Conservation (phyloP, 2,113 vertebrate genomes). For the Channa argus region DNA sequence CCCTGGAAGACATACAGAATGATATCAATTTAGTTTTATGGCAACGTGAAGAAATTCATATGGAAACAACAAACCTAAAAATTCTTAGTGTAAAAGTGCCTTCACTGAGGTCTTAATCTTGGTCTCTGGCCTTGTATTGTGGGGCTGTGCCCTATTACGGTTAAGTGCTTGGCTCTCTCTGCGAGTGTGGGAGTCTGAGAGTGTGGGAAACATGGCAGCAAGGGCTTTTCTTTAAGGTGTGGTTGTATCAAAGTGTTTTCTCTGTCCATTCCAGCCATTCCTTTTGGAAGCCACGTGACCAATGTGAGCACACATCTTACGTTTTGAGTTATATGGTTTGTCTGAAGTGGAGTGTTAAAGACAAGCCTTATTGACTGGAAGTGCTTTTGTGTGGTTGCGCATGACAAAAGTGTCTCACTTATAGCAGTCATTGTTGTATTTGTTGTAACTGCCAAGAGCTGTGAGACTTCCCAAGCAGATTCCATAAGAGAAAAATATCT, state of each 20-base stretch:
- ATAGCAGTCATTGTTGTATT: conserved; percentile 96
- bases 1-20: conserved; percentile 60
- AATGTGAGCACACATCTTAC: conserved; percentile 27
- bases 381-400: not conserved
- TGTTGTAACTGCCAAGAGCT: conserved; percentile 95
- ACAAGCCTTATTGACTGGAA: not conserved
- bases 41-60: not conserved
- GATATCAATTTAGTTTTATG: not conserved
- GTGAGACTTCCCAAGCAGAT: conserved; percentile 94
- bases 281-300: conserved; percentile 57
- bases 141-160: conserved; percentile 10
- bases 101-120: not conserved
- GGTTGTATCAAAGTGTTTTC: conserved; percentile 68
- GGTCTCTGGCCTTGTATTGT: conserved; percentile 14
- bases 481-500: conserved; percentile 95
- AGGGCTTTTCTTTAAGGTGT: conserved; percentile 72
- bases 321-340: conserved; percentile 16
- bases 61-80: not conserved
- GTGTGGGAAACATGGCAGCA: conserved; percentile 67
- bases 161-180: conserved; percentile 10
- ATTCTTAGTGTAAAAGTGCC: not conserved
- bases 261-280: conserved; percentile 77
- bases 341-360: conserved; percentile 17
- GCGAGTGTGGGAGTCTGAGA: conserved; percentile 14
- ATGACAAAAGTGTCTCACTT: conserved; percentile 82